Conservation (phyloP, 2,113 vertebrate species). For the Morone saxatilis region DNA sequence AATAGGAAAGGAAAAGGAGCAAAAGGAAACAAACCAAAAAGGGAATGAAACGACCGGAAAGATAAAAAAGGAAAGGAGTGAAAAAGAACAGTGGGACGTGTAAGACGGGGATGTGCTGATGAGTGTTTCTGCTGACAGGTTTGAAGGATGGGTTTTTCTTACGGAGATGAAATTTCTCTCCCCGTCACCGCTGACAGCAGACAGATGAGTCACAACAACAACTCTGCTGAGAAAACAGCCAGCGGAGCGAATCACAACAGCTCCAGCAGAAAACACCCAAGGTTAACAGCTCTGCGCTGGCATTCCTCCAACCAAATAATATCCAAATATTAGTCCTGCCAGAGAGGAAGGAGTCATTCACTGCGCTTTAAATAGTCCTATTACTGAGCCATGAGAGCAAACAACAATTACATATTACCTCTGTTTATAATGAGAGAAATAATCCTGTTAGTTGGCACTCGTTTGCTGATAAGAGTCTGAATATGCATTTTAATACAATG, state of each 20-base stretch:
- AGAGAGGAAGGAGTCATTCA: neutral
- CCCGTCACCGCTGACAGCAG: conserved; percentile 54
- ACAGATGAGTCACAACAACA: conserved; percentile 53
- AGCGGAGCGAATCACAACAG: conserved; percentile 28
- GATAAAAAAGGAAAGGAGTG: neutral
- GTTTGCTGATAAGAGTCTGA: neutral
- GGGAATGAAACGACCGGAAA: neutral
- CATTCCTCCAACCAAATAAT: neutral
- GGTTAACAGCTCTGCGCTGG: conserved; percentile 27
- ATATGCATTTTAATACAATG: neutral
- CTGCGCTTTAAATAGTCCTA: neutral
- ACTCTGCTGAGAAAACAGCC: conserved; percentile 34
- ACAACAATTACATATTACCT: neutral
- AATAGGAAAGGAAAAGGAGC: neutral
- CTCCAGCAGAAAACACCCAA: conserved; percentile 29
- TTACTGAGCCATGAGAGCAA: neutral
- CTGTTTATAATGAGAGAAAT: neutral
- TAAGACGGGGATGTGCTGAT: conserved; percentile 44
- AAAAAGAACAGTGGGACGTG: neutral
- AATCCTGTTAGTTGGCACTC: neutral
- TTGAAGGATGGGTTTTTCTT: conserved; percentile 57
- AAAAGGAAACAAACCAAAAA: neutral
- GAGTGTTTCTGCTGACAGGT: conserved; percentile 50
- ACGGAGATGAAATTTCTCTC: conserved; percentile 48
- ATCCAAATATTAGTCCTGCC: neutral